Percentiles rank a stretch among this genome's conserved stretches.
Evolutionary conservation across 1,140 invertebrate species (phyloP).

Genomic region (Choristoneura fumiferana): DNA sequence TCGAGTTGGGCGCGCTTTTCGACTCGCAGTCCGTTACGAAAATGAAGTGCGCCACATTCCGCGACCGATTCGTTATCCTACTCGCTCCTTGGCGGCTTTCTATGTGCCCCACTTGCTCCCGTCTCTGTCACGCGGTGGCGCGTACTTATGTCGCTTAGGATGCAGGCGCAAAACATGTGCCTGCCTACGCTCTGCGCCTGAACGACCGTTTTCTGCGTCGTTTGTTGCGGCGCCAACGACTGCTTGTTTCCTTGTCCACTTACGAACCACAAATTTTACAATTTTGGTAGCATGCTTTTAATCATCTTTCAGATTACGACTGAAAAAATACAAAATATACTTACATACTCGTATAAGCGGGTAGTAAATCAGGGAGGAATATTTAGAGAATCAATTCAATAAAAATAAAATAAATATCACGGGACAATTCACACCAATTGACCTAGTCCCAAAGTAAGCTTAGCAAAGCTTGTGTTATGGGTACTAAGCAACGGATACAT

Average conservation of each 20-base stretch:
- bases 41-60: conserved; percentile 74
- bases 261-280: too few relatives aligned
- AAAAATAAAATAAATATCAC: too few relatives aligned
- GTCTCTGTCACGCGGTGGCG: conserved; percentile 32
- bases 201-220: conserved; percentile 22
- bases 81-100: conserved; percentile 39
- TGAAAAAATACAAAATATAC: too few relatives aligned
- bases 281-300: too few relatives aligned
- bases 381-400: too few relatives aligned
- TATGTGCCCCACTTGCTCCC: conserved; percentile 29
- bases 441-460: too few relatives aligned
- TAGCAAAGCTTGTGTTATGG: too few relatives aligned
- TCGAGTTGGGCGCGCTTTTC: conserved; percentile 62
- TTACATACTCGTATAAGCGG: too few relatives aligned
- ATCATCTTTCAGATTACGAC: too few relatives aligned
- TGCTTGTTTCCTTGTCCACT: neutral
- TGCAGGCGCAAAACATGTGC: conserved; percentile 45
- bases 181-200: conserved; percentile 20
- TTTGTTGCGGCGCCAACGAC: conserved; percentile 7
- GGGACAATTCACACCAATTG: too few relatives aligned
- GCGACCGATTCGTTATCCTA: conserved; percentile 51
- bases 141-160: conserved; percentile 34
- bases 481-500: too few relatives aligned
- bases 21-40: conserved; percentile 73
- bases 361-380: too few relatives aligned